phyloP scores from a whole-genome alignment of 2,113 vertebrate genomes.

The Pangasianodon hypophthalmus region DNA sequence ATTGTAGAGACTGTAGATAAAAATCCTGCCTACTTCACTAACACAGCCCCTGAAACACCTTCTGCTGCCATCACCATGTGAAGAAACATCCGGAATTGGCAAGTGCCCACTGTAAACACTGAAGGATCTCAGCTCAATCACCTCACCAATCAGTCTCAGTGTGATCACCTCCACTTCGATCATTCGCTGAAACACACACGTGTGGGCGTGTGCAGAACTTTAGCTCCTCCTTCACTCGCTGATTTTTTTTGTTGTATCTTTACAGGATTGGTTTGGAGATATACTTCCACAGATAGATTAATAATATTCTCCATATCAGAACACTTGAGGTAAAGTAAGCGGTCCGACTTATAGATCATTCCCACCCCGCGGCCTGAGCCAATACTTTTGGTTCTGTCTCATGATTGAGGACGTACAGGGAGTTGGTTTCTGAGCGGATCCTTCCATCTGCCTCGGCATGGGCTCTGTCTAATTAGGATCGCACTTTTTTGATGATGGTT shows the following conservation, averaged over 20 bases:
- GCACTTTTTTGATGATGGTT: conserved; percentile 51
- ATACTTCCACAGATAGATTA: conserved; percentile 69
- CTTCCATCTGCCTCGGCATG: conserved; percentile 52
- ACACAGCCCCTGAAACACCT: not conserved
- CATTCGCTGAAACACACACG: not conserved
- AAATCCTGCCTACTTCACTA: conserved; percentile 17
- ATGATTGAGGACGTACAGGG: conserved; percentile 45
- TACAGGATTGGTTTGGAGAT: conserved; percentile 66
- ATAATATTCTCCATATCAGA: conserved; percentile 71
- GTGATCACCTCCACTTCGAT: not conserved
- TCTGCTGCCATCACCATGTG: not conserved
- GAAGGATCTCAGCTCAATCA: conserved; percentile 58
- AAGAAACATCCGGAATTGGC: conserved; percentile 11
- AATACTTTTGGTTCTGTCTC: conserved; percentile 63
- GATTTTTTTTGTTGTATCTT: conserved; percentile 54
- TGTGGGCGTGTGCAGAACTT: conserved; percentile 48
- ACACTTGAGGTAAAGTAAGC: conserved; percentile 86
- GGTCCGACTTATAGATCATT: conserved; percentile 75
- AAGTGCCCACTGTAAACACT: conserved; percentile 26
- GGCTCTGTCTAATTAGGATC: conserved; percentile 61
- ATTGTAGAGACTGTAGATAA: not conserved
- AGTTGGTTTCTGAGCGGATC: conserved; percentile 50
- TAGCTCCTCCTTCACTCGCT: conserved; percentile 53
- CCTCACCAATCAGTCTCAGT: conserved; percentile 50
- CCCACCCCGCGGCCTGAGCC: conserved; percentile 71